phyloP scores from a whole-genome alignment of 2,797 vertebrate species.

The Zalophus californianus region DNA sequence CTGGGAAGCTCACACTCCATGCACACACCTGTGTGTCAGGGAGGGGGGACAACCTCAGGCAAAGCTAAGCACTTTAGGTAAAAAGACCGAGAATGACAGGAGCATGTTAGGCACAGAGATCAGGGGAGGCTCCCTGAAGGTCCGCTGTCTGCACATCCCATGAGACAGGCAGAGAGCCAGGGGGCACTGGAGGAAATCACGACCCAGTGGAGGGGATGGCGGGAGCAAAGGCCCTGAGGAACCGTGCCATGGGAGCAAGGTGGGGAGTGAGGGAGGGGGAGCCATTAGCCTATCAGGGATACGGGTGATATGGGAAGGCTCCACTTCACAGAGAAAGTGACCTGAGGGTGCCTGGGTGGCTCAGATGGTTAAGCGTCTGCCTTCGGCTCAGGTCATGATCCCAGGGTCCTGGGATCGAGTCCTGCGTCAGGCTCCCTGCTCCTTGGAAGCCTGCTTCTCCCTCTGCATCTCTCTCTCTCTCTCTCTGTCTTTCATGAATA shows the following conservation, averaged over 20 bases:
- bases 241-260: neutral
- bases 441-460: too few relatives aligned
- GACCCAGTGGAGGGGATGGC: neutral
- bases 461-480: too few relatives aligned
- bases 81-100: neutral
- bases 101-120: neutral
- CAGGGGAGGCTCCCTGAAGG: neutral
- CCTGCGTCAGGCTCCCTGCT: too few relatives aligned
- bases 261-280: too few relatives aligned
- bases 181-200: neutral
- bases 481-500: too few relatives aligned
- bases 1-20: rapidly evolving
- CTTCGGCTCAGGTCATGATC: too few relatives aligned
- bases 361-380: too few relatives aligned
- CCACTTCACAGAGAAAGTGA: neutral
- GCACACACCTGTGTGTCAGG: neutral
- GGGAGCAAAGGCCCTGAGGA: neutral
- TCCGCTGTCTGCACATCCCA: neutral
- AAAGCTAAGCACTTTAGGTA: neutral
- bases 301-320: neutral
- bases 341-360: too few relatives aligned
- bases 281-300: neutral
- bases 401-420: too few relatives aligned
- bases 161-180: neutral
- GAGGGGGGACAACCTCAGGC: neutral